Base-by-base conservation (phyloP, 2,888 invertebrate genomes). In the Pristionchus japonicus region DNA sequence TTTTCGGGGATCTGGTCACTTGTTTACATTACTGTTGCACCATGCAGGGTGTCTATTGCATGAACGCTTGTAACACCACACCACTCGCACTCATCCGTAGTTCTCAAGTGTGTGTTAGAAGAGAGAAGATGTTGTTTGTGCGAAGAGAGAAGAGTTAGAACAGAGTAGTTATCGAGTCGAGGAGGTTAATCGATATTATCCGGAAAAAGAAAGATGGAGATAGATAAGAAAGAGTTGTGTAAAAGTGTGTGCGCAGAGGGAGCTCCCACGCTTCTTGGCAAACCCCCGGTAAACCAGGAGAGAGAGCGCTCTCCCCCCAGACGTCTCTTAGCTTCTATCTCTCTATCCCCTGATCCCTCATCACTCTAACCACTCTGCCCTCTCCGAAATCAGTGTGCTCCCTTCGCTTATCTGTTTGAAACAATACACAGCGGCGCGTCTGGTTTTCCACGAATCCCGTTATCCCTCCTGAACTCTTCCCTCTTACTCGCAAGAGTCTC, bases 291-390 rank as follows among this genome's bases (percentile, higher is more conserved):
- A 74, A 37, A 74, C 74, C 74, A 67, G 67, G 67, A n/a, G 52
- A 52, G 52, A n/a, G 83, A n/a, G 83, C 49, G n/a, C 83, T 83
- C 57, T 11, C 34, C 20, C 40, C 6, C 74, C 40, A 37, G 74
- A 74, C 23, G 4, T 40, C 13, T 9, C 43, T 15, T 17, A n/a
- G n/a, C 37, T 11, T 37, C 3, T 23, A 77, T 86, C 88, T 86
- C 88, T 82, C 88, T 43, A 74, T 83, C 70, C 74, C 61, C 82
- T 61, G 80, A 88, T 89, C 88, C 89, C 88, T 89, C 87, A 85
- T 88, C 11, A 47, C 52, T 74, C 37, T 57, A 31, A 57, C 20
- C 77, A n/a, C 37, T 13, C 74, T 43, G 37, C 15, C 23, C 27
- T 47, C 49, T 70, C 70, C 23, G n/a, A 37, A 49, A 70, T 86